Evolutionary conservation across 2,888 invertebrate species (phyloP), one percentile per base, ranked within the genome.

Genomic region (Zele albiditarsus): DNA sequence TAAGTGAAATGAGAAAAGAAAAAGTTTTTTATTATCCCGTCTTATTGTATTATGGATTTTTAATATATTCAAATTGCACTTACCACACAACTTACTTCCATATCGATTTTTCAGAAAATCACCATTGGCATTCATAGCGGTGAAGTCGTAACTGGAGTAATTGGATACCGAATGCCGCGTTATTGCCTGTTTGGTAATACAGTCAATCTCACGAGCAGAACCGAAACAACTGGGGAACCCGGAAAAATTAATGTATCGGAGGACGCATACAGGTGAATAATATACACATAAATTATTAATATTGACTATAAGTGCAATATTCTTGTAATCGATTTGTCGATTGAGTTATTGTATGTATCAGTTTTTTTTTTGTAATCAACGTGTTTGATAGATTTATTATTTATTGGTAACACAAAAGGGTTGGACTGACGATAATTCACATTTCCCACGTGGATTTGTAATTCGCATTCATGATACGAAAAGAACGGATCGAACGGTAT

Each of bases 81-180:
- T 53, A 53, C 23, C 53, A 20, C 10, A 53, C 8, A 23, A 53
- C 6, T 53, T 5, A 53, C 20, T 1, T 20, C 3, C n/a, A 53
- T 53, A n/a, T 38, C 66, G 57, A 57, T 72, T 82, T 89, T 88
- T 73, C 89, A 97, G 97, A 94, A 94, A 91, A 96, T 98, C 78
- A 97, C 97, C 23, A 97, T 98, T 84, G 97, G 97, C 3, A 96
- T 98, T 80, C 97, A 98, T 86, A 96, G 96, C 2, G 97, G 97
- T 0, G 97, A 97, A 89, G 97, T 97, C 25, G 97, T 98, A 70
- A 97, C 97, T 0, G 97, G 97, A 16, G 97, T 97, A 8, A 97
- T 97, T 79, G 97, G 97, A 2, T 96, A 97, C 89, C 93, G 97
- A 78, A 97, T 97, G 95, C 97, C 97, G 0, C 93, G 97, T 33